Evolutionary conservation across 92 coral and sea anemone species (phyloP), one percentile per base, ranked within the genome.

Genomic region (Pocillopora grandis): DNA sequence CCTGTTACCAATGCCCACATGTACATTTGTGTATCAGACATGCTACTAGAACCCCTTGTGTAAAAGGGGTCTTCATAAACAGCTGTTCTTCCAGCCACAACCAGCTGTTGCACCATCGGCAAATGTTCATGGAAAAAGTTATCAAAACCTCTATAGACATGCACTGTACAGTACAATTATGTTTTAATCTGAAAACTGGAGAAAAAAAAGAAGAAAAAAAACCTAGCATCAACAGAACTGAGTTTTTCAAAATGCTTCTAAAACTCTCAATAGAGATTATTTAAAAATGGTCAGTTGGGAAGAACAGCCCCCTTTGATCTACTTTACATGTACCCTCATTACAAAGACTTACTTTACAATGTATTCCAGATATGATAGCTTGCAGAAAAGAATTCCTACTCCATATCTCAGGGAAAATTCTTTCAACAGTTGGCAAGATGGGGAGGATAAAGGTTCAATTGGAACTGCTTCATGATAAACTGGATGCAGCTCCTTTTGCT

Each of bases 391-490:
- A 31, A 70, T 83, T 66, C 98, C 98, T 9, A 96, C 91, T 70
- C 98, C 94, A 87, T 92, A 92, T 89, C 98, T 80, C 19, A 93
- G 87, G 36, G 92, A 91, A 83, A 96, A 96, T 89, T 96, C 98
- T 64, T 89, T 89, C 15, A 96, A 89, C 52, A 96, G 91, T 57
- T 92, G 89, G 73, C 93, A 85, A n/a, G 98, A 78, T 12, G 71
- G 76, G n/a, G 95, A 42, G 2, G 98, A 92, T 21, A 94, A 90
- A 23, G 96, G 98, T 9, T 84, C 82, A 3, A 92, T 81, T 1
- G 98, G 98, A 18, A 88, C 86, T 58, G 84, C 88, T 66, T 91
- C 93, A 59, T 87, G 88, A 84, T 79, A 86, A 10, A 89, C 91
- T 5, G 91, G 79, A 71, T 91, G 95, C n/a, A 80, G 66, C 55